These are phyloP conservation scores for Pomacea canaliculata DNA, from an alignment of 2,888 invertebrate genomes.

Conservation along the genomic window DNA sequence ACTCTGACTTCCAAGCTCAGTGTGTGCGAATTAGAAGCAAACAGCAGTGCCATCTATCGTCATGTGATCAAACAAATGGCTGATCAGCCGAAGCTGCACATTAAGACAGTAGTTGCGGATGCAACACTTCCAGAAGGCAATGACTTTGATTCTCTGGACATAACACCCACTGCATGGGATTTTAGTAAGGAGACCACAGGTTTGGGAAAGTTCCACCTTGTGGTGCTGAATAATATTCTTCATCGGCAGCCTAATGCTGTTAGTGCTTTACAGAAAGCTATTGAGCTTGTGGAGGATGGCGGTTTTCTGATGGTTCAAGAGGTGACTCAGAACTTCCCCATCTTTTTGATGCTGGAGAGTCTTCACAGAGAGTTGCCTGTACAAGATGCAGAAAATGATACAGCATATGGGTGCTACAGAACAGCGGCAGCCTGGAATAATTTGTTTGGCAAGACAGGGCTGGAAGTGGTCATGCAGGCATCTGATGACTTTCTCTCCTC, in stretches of 20 bases:
- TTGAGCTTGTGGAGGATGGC: slow-evolving; percentile 76
- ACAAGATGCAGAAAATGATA: slow-evolving; percentile 29
- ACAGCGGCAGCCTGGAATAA: slow-evolving; percentile 48
- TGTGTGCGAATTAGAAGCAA: slow-evolving; percentile 76
- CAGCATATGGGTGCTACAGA: slow-evolving; percentile 47
- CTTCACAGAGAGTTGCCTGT: slow-evolving; percentile 34
- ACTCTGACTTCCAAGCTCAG: slow-evolving; percentile 79
- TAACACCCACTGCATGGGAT: slow-evolving; percentile 79
- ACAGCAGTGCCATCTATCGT: slow-evolving; percentile 39
- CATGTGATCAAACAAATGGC: slow-evolving; percentile 67
- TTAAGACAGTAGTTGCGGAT: slow-evolving; percentile 76
- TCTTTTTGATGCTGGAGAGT: slow-evolving; percentile 50
- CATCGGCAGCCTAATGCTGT: slow-evolving; percentile 48
- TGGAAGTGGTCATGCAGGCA: slow-evolving; percentile 77
- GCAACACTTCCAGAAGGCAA: slow-evolving; percentile 44
- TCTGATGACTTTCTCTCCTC: slow-evolving; percentile 74
- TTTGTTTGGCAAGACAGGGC: slow-evolving; percentile 64
- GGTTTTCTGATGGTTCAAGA: slow-evolving; percentile 71
- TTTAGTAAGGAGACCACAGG: slow-evolving; percentile 71
- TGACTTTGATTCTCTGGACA: slow-evolving; percentile 72
- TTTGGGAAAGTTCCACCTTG: slow-evolving; percentile 54
- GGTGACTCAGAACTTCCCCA: slow-evolving; percentile 64
- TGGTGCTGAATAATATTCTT: slow-evolving; percentile 58
- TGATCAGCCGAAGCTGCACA: slow-evolving; percentile 78
- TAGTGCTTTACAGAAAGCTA: slow-evolving; percentile 46